Evolutionary conservation across 2,797 vertebrate genomes (phyloP).

Genomic region (Aphelocoma californica): DNA sequence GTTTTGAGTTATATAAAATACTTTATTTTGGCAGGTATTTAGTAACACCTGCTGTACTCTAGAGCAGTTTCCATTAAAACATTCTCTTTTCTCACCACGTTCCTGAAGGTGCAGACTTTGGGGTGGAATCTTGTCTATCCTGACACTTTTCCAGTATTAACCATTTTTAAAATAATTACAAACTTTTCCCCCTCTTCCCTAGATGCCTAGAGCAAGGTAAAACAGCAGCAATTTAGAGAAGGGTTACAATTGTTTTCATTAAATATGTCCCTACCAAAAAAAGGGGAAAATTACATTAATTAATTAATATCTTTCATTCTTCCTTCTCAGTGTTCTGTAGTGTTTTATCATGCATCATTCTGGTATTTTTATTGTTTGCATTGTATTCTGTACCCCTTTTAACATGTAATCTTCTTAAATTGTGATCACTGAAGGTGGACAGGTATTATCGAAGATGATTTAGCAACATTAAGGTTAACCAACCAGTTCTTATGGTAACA

Average conservation of each 20-base stretch:
- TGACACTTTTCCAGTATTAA: background rate
- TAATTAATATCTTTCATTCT: background rate
- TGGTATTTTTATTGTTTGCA: background rate
- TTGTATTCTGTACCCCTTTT: background rate
- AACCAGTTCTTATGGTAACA: background rate
- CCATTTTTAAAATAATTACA: background rate
- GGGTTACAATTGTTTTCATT: background rate
- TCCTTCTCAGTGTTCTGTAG: background rate
- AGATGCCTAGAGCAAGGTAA: background rate
- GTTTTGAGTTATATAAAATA: background rate
- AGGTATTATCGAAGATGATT: background rate
- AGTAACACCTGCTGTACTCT: background rate
- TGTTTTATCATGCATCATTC: background rate
- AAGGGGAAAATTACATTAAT: background rate
- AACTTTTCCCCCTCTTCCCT: background rate
- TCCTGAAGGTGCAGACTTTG: background rate
- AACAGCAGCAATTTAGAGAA: background rate
- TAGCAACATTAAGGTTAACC: background rate
- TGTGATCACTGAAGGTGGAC: background rate
- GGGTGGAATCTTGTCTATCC: background rate
- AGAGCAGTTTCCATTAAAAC: background rate
- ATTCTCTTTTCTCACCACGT: background rate
- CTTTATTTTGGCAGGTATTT: slow-evolving; percentile 5
- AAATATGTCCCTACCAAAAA: background rate
- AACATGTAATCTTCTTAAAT: background rate